These are phyloP conservation scores for Pangasianodon gigas DNA, from an alignment of 2,113 vertebrate species.

Conservation along the genomic window DNA sequence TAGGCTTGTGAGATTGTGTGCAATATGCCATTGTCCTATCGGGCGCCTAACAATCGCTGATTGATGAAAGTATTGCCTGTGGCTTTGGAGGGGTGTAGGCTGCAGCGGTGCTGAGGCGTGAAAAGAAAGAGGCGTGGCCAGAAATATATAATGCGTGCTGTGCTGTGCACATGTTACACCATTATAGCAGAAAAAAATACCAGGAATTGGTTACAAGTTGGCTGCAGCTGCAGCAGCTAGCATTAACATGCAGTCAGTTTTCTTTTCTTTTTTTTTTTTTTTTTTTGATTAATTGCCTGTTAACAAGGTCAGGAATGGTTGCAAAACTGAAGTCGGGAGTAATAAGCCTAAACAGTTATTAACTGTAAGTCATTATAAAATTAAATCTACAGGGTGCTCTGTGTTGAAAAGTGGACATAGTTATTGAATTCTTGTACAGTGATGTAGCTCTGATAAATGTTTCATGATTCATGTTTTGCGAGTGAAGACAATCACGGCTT, in stretches of 20 bases:
- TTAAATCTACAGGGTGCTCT: background rate
- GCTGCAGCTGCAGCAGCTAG: too few species aligned
- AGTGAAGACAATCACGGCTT: background rate
- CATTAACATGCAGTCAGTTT: too few species aligned
- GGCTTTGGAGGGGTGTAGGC: background rate
- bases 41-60: background rate
- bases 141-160: background rate
- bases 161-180: too few species aligned
- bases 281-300: too few species aligned
- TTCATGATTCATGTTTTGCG: background rate
- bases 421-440: background rate
- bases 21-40: background rate
- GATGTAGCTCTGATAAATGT: background rate
- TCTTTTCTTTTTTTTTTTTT: too few species aligned
- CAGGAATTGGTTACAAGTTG: too few species aligned
- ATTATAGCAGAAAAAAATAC: too few species aligned
- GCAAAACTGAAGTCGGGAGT: background rate
- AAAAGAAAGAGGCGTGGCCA: background rate
- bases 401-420: background rate
- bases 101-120: background rate
- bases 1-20: background rate
- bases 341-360: background rate
- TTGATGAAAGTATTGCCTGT: background rate
- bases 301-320: too few species aligned
- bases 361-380: background rate